phyloP scores from a whole-genome alignment of 2,113 vertebrate genomes.

The Aspidoscelis tigris region DNA sequence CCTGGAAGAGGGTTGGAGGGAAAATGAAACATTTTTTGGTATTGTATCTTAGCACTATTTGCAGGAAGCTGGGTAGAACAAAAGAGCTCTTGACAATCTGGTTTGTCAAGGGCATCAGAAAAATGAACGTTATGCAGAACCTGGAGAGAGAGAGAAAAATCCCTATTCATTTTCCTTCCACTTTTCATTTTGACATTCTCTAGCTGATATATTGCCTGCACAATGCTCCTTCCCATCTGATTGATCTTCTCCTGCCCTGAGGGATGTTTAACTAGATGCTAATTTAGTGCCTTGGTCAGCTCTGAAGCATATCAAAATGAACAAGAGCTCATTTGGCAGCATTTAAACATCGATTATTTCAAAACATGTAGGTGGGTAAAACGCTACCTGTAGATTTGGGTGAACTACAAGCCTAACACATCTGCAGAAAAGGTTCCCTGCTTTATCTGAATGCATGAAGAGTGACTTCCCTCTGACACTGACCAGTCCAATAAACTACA shows the following conservation, averaged over 20 bases:
- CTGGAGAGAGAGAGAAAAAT: background rate
- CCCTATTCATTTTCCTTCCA: slow-evolving; percentile 25
- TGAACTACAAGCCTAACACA: background rate
- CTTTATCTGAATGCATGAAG: background rate
- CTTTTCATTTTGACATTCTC: background rate
- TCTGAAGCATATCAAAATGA: slow-evolving; percentile 34
- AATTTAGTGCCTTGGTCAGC: slow-evolving; percentile 48
- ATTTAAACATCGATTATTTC: background rate
- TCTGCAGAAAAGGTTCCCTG: rapidly evolving
- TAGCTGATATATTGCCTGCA: background rate
- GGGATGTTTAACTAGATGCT: slow-evolving; percentile 43
- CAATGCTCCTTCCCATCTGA: slow-evolving; percentile 17
- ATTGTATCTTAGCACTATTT: background rate
- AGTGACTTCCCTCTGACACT: background rate
- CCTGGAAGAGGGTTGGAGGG: background rate
- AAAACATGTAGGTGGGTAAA: rapidly evolving
- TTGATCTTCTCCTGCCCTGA: slow-evolving; percentile 6
- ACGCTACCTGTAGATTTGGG: rapidly evolving
- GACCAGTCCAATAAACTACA: background rate
- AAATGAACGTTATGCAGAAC: background rate
- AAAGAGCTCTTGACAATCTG: background rate
- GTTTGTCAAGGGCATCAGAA: slow-evolving; percentile 22
- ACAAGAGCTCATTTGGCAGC: slow-evolving; percentile 16
- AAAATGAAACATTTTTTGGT: background rate
- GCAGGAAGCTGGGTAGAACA: background rate